Base-by-base conservation (phyloP, 2,113 vertebrate species). In the Lepidothrix coronata region DNA sequence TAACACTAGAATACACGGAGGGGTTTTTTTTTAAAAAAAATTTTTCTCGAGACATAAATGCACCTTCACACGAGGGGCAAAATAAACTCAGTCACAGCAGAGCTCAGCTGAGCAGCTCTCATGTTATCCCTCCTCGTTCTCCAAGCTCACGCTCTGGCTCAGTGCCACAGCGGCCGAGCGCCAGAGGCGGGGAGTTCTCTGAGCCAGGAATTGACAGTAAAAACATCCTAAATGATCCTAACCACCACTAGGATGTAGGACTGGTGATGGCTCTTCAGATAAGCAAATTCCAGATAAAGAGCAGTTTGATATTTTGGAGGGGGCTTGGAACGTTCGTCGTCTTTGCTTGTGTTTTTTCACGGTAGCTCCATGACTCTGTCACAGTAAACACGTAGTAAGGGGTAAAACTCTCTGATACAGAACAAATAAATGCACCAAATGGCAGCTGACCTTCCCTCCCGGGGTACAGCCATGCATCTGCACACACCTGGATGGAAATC, bases 151-250 rank as follows among this genome's bases (percentile, higher is more conserved):
- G 1, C 79, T 59, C 93, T 97, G 96, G 96, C 96, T 0, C 1
- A 25, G 83, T 91, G 96, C 96, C 96, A 95, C 58, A 52, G 80
- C 79, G 74, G 51, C 33, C 77, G 30, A 90, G 71, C 7, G 74
- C 95, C 86, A 96, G 92, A 87, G 91, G 93, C 86, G 1, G 91
- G 91, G 94, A 92, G 80, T 91, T 93, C 94, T 95, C 84, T 3
- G 35, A 91, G 93, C 95, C 94, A 95, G 95, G 91, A 95, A 95
- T 93, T 95, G 95, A 96, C 93, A 95, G 89, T 89, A 81, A 95
- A 96, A 97, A 96, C 95, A 97, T 96, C 94, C 95, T 96, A 92
- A 92, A 92, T 92, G 91, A 67, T 91, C 91, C 74, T 77, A 93
- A 84, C 89, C 9, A 91, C 86, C 93, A 96, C 95, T 91, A 96